Evolutionary conservation across 2,113 vertebrate genomes (phyloP).

Genomic region (Esox niger): DNA sequence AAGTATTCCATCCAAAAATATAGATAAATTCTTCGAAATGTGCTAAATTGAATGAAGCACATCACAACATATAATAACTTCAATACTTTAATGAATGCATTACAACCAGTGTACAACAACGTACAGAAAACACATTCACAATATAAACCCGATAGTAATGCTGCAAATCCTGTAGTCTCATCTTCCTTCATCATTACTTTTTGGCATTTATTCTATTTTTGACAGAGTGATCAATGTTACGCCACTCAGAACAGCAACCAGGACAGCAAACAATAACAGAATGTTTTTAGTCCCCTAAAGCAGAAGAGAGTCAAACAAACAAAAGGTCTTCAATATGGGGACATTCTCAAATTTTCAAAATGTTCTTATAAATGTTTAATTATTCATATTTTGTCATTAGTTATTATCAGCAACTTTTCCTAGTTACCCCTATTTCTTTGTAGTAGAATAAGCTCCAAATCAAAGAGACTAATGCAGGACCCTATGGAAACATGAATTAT

Average conservation of each 20-base stretch:
- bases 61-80: too few relatives aligned
- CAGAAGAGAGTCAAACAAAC: background rate
- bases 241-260: constrained; percentile 21
- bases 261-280: constrained; percentile 10
- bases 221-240: constrained; percentile 13
- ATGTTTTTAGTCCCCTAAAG: constrained; percentile 14
- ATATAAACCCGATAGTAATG: background rate
- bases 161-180: background rate
- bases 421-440: constrained; percentile 15
- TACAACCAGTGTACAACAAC: too few relatives aligned
- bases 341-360: background rate
- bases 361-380: too few relatives aligned
- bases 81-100: too few relatives aligned
- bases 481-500: constrained; percentile 8
- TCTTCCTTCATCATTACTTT: background rate
- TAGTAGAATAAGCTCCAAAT: constrained; percentile 26
- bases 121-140: too few relatives aligned
- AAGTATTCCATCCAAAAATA: too few relatives aligned
- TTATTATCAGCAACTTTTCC: background rate
- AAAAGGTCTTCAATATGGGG: background rate
- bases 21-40: too few relatives aligned
- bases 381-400: too few relatives aligned
- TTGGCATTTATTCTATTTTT: constrained; percentile 8
- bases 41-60: too few relatives aligned
- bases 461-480: constrained; percentile 14